Evolutionary conservation across 2,113 vertebrate species (phyloP).

Genomic region (Aptenodytes forsteri): DNA sequence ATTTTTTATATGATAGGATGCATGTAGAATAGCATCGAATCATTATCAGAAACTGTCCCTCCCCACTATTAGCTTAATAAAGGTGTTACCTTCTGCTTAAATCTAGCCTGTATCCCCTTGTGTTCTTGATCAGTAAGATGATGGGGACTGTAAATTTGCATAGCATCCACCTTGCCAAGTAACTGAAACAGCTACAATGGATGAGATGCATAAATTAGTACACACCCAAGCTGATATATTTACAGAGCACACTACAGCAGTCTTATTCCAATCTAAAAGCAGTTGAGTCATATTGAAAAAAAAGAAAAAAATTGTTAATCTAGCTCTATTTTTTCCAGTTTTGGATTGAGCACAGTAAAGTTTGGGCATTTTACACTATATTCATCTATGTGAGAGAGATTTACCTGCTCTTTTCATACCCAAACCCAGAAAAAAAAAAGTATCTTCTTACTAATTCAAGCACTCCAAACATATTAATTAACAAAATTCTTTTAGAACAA

Average conservation of each 20-base stretch:
- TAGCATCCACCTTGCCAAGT: background rate
- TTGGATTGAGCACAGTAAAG: background rate
- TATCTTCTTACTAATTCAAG: background rate
- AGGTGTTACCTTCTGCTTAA: background rate
- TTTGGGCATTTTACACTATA: background rate
- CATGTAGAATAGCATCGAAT: background rate
- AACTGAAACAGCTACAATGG: background rate
- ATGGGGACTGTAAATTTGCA: background rate
- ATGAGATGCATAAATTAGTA: background rate
- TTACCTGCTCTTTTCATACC: background rate
- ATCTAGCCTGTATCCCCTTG: background rate
- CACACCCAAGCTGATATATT: background rate
- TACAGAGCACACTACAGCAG: background rate
- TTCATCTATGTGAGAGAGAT: background rate
- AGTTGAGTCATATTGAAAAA: background rate
- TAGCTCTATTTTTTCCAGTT: background rate
- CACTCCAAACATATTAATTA: background rate
- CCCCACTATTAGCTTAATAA: background rate
- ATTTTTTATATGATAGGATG: background rate
- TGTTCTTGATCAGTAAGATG: background rate
- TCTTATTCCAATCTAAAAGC: background rate
- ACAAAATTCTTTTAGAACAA: background rate
- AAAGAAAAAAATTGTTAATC: background rate
- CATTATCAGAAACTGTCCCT: background rate
- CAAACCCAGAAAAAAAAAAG: accelerated